These are phyloP conservation scores for Archilochus colubris DNA, from an alignment of 2,113 vertebrate genomes.

Conservation along the genomic window DNA sequence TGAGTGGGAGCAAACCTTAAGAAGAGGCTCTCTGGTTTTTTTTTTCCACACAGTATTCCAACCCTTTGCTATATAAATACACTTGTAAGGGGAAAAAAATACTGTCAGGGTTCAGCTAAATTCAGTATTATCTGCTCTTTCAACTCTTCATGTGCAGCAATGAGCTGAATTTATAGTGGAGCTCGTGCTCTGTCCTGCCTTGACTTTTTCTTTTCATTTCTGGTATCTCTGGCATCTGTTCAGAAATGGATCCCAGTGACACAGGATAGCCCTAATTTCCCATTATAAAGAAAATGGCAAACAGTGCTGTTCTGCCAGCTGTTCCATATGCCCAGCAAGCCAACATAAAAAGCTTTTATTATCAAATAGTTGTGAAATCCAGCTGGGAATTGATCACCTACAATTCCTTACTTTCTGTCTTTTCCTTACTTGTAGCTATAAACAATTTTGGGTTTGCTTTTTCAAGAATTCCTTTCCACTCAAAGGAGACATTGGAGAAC, in stretches of 20 bases:
- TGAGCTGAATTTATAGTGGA: constrained; percentile 7
- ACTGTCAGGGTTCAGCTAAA: background rate
- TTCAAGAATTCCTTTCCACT: background rate
- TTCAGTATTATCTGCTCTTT: background rate
- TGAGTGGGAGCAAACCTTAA: background rate
- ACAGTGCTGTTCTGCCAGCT: constrained; percentile 65
- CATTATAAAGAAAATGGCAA: constrained; percentile 9
- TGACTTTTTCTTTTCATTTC: constrained; percentile 14
- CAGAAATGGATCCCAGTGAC: constrained; percentile 39
- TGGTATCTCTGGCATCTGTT: constrained; percentile 34
- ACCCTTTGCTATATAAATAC: background rate
- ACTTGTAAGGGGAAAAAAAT: background rate
- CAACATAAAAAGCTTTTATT: constrained; percentile 30
- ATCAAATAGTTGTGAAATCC: constrained; percentile 60
- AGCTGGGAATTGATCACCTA: constrained; percentile 59
- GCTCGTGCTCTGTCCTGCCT: background rate
- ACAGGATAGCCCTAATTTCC: constrained; percentile 23
- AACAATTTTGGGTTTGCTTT: background rate
- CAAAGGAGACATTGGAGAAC: background rate
- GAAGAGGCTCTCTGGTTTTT: too few relatives aligned
- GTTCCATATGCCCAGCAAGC: constrained; percentile 6
- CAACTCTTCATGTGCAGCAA: background rate
- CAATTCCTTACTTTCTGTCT: constrained; percentile 43
- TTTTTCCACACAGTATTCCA: background rate
- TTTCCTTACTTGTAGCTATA: constrained; percentile 48